Percentiles rank a stretch among this genome's conserved stretches.
These are phyloP conservation scores for Glaucopsyche alexis DNA, from an alignment of 2,888 invertebrate species.

Conservation along the genomic window DNA sequence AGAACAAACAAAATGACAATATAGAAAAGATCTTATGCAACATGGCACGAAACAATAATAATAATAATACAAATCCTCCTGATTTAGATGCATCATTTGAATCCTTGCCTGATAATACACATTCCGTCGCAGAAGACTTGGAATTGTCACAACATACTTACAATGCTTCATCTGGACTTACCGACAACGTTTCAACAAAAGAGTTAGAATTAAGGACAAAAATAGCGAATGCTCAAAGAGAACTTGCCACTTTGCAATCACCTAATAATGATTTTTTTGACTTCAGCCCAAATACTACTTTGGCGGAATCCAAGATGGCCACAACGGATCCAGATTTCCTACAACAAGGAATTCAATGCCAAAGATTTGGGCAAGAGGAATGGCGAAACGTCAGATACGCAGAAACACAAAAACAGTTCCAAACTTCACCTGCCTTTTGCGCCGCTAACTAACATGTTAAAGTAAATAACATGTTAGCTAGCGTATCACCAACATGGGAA, in stretches of 20 bases:
- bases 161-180: too few relatives aligned
- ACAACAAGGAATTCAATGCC: constrained; percentile 28
- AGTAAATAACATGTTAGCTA: constrained; percentile 30
- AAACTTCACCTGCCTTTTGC: constrained; percentile 31
- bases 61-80: too few relatives aligned
- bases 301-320: constrained; percentile 21
- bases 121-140: too few relatives aligned
- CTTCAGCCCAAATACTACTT: constrained; percentile 17
- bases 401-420: constrained; percentile 32
- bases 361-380: constrained; percentile 20
- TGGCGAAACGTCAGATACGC: constrained; percentile 31
- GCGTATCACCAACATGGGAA: constrained; percentile 28
- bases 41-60: too few relatives aligned
- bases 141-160: too few relatives aligned
- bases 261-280: background rate
- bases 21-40: too few relatives aligned
- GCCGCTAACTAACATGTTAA: too few relatives aligned
- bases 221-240: constrained; percentile 26
- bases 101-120: too few relatives aligned
- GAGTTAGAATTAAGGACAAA: too few relatives aligned
- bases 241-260: constrained; percentile 17
- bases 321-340: constrained; percentile 6
- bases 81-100: too few relatives aligned
- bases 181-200: too few relatives aligned
- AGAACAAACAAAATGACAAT: too few relatives aligned